Percentiles rank a stretch among this genome's conserved stretches.
phyloP scores from a whole-genome alignment of 2,888 invertebrate species.

The Caenorhabditis angaria region DNA sequence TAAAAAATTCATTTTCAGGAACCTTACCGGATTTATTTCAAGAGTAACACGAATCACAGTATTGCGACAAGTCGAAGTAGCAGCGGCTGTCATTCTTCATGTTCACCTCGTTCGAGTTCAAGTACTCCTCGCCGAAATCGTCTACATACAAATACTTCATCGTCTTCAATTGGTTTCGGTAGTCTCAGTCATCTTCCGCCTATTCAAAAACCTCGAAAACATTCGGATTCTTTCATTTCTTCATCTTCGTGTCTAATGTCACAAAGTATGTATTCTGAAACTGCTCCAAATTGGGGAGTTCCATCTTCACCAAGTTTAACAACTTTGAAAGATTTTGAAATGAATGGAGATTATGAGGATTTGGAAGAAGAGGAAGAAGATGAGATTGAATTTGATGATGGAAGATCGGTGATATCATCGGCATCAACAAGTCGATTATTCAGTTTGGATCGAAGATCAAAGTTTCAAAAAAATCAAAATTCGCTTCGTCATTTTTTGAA shows the following conservation, averaged over 20 bases:
- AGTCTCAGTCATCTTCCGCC: constrained; percentile 51
- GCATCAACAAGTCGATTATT: constrained; percentile 50
- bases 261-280: constrained; percentile 48
- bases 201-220: constrained; percentile 18
- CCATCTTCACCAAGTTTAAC: constrained; percentile 41
- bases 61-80: background rate
- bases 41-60: constrained; percentile 22
- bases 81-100: background rate
- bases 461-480: constrained; percentile 23
- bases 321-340: constrained; percentile 36
- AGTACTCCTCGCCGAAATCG: constrained; percentile 33
- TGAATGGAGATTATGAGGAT: constrained; percentile 26
- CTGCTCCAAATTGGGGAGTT: constrained; percentile 6
- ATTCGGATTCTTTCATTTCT: constrained; percentile 21
- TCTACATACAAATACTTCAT: constrained; percentile 35
- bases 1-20: constrained; percentile 19
- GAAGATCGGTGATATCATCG: constrained; percentile 44
- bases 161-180: constrained; percentile 33
- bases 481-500: constrained; percentile 34
- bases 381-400: constrained; percentile 46
- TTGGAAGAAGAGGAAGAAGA: constrained; percentile 22
- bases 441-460: constrained; percentile 21
- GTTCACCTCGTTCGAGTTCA: constrained; percentile 28
- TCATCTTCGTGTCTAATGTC: constrained; percentile 35
- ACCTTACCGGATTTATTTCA: constrained; percentile 27